phyloP scores from a whole-genome alignment of 2,797 vertebrate genomes.

The Protosalanx chinensis region DNA sequence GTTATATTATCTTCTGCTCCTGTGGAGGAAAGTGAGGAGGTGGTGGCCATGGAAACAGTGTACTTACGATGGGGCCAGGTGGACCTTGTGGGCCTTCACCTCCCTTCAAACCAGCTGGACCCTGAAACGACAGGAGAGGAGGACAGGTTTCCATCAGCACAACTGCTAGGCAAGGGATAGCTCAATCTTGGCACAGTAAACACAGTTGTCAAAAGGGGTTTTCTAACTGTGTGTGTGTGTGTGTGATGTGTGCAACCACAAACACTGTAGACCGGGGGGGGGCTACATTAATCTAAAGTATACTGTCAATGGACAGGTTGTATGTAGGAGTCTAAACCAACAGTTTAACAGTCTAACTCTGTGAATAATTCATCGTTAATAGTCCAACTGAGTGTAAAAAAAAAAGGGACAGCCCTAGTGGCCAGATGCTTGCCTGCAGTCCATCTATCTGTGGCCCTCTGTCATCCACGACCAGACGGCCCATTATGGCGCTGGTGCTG shows the following conservation, averaged over 20 bases:
- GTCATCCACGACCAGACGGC: constrained; percentile 18
- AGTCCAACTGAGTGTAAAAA: background rate
- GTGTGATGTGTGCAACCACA: background rate
- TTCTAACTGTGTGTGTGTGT: constrained; percentile 14
- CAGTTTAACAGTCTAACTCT: constrained; percentile 2
- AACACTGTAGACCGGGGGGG: too few species aligned
- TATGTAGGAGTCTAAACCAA: constrained; percentile 20
- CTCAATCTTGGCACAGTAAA: constrained; percentile 44
- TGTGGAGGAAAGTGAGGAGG: constrained; percentile 34
- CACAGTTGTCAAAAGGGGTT: constrained; percentile 52
- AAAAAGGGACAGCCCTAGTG: constrained; percentile 8
- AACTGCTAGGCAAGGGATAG: constrained; percentile 24
- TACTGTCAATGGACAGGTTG: constrained; percentile 13
- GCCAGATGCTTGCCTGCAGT: constrained; percentile 19
- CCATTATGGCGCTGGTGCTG: constrained; percentile 37
- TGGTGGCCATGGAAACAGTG: constrained; percentile 61
- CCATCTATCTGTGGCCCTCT: constrained; percentile 28
- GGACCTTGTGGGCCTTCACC: constrained; percentile 95
- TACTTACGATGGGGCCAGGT: constrained; percentile 90
- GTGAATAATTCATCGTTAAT: constrained; percentile 5
- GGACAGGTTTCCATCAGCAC: constrained; percentile 44
- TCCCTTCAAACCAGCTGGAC: constrained; percentile 91
- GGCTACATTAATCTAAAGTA: background rate
- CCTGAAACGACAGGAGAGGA: constrained; percentile 75
- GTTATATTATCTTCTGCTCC: constrained; percentile 45